Conservation (phyloP, 30 jellyfish, hydroid and myxozoan genomes). For the Aurelia aurita complex sp. Pacific region DNA sequence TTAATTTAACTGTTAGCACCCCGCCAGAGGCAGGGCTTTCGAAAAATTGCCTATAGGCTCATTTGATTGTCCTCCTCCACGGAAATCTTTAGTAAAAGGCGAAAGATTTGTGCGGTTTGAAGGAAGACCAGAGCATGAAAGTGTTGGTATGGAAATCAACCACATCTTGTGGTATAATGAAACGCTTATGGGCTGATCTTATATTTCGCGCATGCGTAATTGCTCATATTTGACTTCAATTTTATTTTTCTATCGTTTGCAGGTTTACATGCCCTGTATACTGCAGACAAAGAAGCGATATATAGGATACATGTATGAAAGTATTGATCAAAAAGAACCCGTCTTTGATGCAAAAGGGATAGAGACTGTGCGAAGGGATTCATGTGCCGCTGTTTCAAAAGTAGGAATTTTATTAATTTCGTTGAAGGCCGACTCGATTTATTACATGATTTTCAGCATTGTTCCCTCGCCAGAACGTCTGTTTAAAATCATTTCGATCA, state of each 20-base stretch:
- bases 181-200: no score
- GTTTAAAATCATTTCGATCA: no score
- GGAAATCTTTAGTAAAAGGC: slow-evolving; percentile 46
- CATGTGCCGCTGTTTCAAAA: slow-evolving; percentile 96
- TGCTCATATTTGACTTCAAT: background rate
- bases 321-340: slow-evolving; percentile 84
- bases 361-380: slow-evolving; percentile 95
- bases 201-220: background rate
- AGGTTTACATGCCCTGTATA: slow-evolving; percentile 97
- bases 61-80: slow-evolving; percentile 37
- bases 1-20: no score
- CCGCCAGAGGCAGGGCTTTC: slow-evolving; percentile 18
- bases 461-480: no score
- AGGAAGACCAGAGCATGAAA: slow-evolving; percentile 22
- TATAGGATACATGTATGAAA: slow-evolving; percentile 96
- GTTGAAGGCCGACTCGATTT: no score
- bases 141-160: no score
- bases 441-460: no score
- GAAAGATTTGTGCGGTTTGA: slow-evolving; percentile 28
- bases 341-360: slow-evolving; percentile 95
- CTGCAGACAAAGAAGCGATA: slow-evolving; percentile 95
- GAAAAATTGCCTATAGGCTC: slow-evolving; percentile 43
- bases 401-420: slow-evolving; percentile 14
- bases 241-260: background rate
- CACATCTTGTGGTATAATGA: no score